Evolutionary conservation across 2,113 vertebrate species (phyloP).

Genomic region (Upupa epops): DNA sequence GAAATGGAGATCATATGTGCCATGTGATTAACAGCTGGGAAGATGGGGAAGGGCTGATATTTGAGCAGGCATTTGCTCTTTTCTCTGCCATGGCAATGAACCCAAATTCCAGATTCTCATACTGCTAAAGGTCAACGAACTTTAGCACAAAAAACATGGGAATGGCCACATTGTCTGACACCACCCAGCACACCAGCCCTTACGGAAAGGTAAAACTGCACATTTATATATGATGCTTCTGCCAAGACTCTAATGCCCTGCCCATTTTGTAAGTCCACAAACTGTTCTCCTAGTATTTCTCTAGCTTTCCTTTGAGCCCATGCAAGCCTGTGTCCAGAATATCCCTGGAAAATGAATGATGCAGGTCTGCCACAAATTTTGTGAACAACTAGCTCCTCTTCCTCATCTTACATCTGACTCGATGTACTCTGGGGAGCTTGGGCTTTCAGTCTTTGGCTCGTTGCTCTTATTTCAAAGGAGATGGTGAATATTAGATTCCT

Average conservation of each 20-base stretch:
- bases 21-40: background rate
- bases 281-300: background rate
- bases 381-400: background rate
- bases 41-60: background rate
- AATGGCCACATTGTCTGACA: background rate
- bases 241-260: background rate
- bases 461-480: background rate
- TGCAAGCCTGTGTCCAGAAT: background rate
- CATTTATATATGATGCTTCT: background rate
- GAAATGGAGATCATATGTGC: background rate
- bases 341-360: background rate
- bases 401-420: background rate
- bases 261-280: background rate
- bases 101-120: background rate
- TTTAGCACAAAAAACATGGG: fast-evolving
- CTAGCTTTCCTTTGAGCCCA: background rate
- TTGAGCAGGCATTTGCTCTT: background rate
- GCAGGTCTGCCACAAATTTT: background rate
- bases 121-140: background rate
- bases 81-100: background rate
- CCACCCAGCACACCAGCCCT: background rate
- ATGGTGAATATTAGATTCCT: background rate
- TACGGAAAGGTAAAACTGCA: background rate
- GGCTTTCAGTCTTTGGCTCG: background rate
- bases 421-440: background rate